Evolutionary conservation across 2,797 vertebrate genomes (phyloP), one percentile per base, ranked within the genome.

Genomic region (Antennarius maculatus): DNA sequence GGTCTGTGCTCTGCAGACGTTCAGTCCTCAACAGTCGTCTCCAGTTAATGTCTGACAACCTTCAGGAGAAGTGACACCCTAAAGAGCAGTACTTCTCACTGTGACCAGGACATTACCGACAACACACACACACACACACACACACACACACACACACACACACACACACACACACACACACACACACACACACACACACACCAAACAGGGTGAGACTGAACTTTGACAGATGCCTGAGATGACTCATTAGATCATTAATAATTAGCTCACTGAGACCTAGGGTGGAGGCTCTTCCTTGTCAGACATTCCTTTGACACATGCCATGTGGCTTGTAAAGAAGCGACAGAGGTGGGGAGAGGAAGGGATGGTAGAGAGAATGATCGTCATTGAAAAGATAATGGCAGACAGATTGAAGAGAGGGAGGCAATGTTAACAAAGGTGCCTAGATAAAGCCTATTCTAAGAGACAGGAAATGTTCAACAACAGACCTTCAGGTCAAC

Each of bases 141-240:
- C 54, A 13, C 28, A 48, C 31, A 34, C 31, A 34, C 31, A 34
- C 31, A 34, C 8, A 5, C 31, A 34, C 31, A 34, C 31, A 5
- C 31, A 34, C 31, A 5, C 31, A 34, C 31, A 34, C 31, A 34
- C 31, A 34, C 71, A 65, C 65, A 56, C 53, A 17, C 23, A 50
- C 69, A 66, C 65, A 58, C 53, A 72, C 71, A 54, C 65, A 47
- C 50, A 60, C 54, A 47, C 31, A 34, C 31, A 34, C 31, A 34
- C 31, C 47, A 41, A 37, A 14, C 29, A 46, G 28, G 4, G 42
- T 10, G 17, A 51, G 52, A 80, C 62, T 83, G 86, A 82, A 91
- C 91, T 88, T 92, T 92, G 90, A 84, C 73, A 78, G 71, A 54
- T 69, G 34, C 45, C 58, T 48, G 50, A 74, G 50, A 81, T 43